These are phyloP conservation scores for Rhagonycha lutea DNA, from an alignment of 2,888 invertebrate genomes.

Conservation along the genomic window DNA sequence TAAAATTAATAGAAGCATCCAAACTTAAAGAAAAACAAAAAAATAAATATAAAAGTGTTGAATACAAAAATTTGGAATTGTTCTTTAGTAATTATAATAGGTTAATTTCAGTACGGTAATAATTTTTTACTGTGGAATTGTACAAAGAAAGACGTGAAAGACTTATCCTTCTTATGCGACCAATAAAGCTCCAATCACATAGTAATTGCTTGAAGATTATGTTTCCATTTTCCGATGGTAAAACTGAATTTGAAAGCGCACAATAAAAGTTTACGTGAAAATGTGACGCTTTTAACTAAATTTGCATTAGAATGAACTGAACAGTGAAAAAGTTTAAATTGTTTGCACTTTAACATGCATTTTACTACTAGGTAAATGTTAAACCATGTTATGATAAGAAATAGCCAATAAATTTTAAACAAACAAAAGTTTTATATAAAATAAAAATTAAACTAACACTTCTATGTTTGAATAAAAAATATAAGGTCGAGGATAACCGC, in stretches of 20 bases:
- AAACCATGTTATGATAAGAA: background rate
- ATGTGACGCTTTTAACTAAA: background rate
- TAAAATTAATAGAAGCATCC: background rate
- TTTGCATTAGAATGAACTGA: background rate
- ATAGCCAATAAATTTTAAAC: background rate
- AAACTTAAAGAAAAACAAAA: background rate
- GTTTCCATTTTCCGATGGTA: too few relatives aligned
- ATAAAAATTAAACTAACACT: conserved; percentile 8
- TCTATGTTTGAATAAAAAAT: conserved; percentile 13
- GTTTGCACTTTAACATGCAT: background rate
- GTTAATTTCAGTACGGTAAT: background rate
- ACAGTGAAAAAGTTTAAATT: background rate
- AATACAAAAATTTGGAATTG: background rate
- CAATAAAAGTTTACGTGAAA: background rate
- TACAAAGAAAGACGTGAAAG: background rate
- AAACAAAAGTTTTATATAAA: background rate
- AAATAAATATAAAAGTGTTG: background rate
- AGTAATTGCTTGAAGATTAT: too few relatives aligned
- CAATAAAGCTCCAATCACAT: background rate
- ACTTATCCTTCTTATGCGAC: background rate
- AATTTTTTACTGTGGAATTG: too few relatives aligned
- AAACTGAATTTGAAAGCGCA: background rate
- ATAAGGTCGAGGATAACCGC: conserved; percentile 13
- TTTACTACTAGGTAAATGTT: background rate
- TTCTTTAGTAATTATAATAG: background rate